A percentile compares a stretch with the other conserved stretches of the same genome.
phyloP scores from a whole-genome alignment of 2,113 vertebrate species.

The Oncorhynchus mykiss region DNA sequence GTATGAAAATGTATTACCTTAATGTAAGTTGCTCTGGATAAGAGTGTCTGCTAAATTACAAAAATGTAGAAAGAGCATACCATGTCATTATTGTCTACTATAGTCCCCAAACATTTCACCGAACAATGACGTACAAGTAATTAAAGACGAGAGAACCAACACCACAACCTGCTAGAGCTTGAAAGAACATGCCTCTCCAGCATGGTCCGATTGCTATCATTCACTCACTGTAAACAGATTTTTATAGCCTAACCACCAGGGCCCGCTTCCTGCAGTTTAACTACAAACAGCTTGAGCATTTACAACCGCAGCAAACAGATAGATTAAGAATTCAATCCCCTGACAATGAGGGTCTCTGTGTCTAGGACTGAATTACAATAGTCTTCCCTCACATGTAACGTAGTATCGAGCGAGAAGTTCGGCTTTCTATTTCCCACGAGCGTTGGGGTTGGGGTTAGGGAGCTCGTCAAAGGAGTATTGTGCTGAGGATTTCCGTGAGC shows the following conservation, averaged over 20 bases:
- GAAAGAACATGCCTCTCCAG: background rate
- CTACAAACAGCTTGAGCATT: slow-evolving; percentile 35
- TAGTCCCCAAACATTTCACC: background rate
- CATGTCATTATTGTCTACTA: background rate
- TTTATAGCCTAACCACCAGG: slow-evolving; percentile 22
- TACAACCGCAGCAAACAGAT: slow-evolving; percentile 18
- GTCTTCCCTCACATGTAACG: background rate
- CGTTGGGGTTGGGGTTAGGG: background rate
- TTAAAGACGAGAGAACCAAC: background rate
- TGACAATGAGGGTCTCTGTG: slow-evolving; percentile 8
- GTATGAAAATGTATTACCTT: no score
- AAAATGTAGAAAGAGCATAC: background rate
- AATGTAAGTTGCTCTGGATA: no score
- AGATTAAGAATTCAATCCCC: slow-evolving; percentile 30
- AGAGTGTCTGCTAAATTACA: no score
- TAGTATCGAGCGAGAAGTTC: background rate
- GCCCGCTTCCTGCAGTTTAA: slow-evolving; percentile 15
- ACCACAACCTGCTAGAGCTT: background rate
- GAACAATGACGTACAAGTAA: background rate
- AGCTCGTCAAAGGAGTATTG: background rate
- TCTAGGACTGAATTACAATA: slow-evolving; percentile 8
- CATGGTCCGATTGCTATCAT: background rate
- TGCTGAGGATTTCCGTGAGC: background rate
- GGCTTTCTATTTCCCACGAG: background rate
- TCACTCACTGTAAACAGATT: slow-evolving; percentile 9